phyloP scores from a whole-genome alignment of 2,113 vertebrate genomes.

The Spheniscus mendiculus region DNA sequence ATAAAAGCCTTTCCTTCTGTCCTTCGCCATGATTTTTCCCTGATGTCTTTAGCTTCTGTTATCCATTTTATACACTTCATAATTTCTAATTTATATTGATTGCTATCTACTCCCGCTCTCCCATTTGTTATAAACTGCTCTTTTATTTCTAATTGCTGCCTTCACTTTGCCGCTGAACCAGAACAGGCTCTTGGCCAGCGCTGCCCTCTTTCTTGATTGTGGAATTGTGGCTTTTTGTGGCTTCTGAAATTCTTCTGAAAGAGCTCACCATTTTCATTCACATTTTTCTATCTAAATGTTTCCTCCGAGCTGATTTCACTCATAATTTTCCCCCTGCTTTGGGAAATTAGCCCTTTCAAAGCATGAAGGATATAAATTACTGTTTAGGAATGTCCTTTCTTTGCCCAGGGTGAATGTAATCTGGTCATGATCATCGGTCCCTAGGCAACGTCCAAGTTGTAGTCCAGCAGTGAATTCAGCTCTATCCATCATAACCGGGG shows the following conservation, averaged over 20 bases:
- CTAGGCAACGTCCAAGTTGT: conserved; percentile 48
- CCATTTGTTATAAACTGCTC: conserved; percentile 67
- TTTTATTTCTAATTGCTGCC: conserved; percentile 71
- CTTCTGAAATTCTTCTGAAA: conserved; percentile 63
- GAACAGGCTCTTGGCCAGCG: conserved; percentile 41
- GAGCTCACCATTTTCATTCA: conserved; percentile 65
- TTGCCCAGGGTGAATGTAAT: conserved; percentile 53
- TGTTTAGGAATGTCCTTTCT: conserved; percentile 57
- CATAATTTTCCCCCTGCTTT: conserved; percentile 57
- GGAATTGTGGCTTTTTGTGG: conserved; percentile 61
- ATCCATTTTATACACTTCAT: conserved; percentile 64
- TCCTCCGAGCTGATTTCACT: conserved; percentile 54
- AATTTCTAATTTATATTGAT: conserved; percentile 67
- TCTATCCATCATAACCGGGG: not conserved
- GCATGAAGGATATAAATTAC: conserved; percentile 61
- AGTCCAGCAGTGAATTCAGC: conserved; percentile 36
- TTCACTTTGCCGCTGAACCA: conserved; percentile 53
- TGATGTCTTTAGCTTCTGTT: conserved; percentile 59
- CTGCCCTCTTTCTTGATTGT: conserved; percentile 64
- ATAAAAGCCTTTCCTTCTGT: conserved; percentile 39
- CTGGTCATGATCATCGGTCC: conserved; percentile 50
- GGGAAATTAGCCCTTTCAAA: conserved; percentile 64
- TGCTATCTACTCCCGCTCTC: conserved; percentile 55
- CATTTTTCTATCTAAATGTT: conserved; percentile 65
- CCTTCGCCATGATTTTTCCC: not conserved